Percentiles rank a stretch among this genome's conserved stretches.
phyloP scores from a whole-genome alignment of 2,888 invertebrate species.

The Microplitis deprimator region DNA sequence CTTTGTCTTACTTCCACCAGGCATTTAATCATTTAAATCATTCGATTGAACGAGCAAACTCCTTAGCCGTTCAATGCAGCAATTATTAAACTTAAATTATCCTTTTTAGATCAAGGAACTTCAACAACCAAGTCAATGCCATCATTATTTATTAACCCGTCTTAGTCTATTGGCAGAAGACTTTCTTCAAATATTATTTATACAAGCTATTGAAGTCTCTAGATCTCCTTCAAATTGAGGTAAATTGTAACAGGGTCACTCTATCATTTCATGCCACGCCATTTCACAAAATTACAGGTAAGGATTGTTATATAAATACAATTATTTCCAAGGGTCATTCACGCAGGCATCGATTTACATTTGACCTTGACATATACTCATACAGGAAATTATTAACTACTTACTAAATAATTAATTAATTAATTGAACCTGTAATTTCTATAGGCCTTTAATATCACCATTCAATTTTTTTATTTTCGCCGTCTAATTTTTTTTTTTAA shows the following conservation, averaged over 20 bases:
- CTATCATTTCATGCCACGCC: too few species aligned
- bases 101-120: constrained; percentile 1
- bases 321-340: background rate
- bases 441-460: too few species aligned
- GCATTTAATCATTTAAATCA: background rate
- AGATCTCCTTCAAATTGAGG: background rate
- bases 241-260: constrained; percentile 13
- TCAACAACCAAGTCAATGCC: constrained; percentile 11
- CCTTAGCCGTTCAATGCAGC: background rate
- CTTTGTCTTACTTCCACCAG: background rate
- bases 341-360: constrained; percentile 8
- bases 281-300: background rate
- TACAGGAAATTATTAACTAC: background rate
- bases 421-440: background rate
- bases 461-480: too few species aligned
- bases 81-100: background rate
- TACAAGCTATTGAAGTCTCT: constrained; percentile 4
- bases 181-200: background rate
- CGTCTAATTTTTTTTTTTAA: too few species aligned
- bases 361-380: constrained; percentile 22
- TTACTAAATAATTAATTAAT: background rate
- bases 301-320: background rate
- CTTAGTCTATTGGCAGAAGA: background rate
- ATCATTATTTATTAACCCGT: constrained; percentile 1
- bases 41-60: background rate